Evolutionary conservation across 2,888 invertebrate genomes (phyloP).

Genomic region (Ephialtes manifestator): DNA sequence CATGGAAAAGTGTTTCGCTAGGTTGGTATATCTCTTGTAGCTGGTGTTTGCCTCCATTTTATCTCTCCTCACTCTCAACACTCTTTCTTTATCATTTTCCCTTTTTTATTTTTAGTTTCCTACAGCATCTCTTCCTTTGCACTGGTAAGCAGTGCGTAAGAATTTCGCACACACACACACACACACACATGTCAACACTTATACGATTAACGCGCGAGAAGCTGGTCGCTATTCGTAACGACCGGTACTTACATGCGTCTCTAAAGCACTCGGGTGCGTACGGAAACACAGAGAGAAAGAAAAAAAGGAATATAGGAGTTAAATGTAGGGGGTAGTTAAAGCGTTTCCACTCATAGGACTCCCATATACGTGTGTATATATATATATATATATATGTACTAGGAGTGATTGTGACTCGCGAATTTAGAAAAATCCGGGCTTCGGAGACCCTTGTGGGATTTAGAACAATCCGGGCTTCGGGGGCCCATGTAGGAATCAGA

Average conservation of each 20-base stretch:
- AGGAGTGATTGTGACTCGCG: too few relatives aligned
- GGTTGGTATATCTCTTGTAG: slow-evolving; percentile 39
- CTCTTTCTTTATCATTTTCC: slow-evolving; percentile 14
- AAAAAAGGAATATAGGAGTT: slow-evolving; percentile 38
- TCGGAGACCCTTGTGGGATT: too few relatives aligned
- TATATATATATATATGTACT: too few relatives aligned
- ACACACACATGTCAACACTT: neutral
- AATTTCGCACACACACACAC: slow-evolving; percentile 76
- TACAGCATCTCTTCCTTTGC: slow-evolving; percentile 18
- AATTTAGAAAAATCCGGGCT: too few relatives aligned
- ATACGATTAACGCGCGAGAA: slow-evolving; percentile 46
- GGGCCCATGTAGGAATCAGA: too few relatives aligned
- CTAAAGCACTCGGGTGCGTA: slow-evolving; percentile 57
- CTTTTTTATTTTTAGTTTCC: slow-evolving; percentile 28
- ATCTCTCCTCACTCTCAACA: slow-evolving; percentile 24
- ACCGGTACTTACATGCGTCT: slow-evolving; percentile 64
- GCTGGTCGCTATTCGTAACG: slow-evolving; percentile 49
- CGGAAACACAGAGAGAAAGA: slow-evolving; percentile 49
- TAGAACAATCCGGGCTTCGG: too few relatives aligned
- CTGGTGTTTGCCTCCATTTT: slow-evolving; percentile 40
- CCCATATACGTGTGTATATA: slow-evolving; percentile 40
- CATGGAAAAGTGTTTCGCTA: slow-evolving; percentile 46
- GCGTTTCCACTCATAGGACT: slow-evolving; percentile 71
- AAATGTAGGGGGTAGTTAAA: slow-evolving; percentile 59
- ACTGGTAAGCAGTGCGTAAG: slow-evolving; percentile 71